A percentile compares a stretch with the other conserved stretches of the same genome.
phyloP scores from a whole-genome alignment of 2,797 vertebrate genomes.

The Phataginus tetradactyla region DNA sequence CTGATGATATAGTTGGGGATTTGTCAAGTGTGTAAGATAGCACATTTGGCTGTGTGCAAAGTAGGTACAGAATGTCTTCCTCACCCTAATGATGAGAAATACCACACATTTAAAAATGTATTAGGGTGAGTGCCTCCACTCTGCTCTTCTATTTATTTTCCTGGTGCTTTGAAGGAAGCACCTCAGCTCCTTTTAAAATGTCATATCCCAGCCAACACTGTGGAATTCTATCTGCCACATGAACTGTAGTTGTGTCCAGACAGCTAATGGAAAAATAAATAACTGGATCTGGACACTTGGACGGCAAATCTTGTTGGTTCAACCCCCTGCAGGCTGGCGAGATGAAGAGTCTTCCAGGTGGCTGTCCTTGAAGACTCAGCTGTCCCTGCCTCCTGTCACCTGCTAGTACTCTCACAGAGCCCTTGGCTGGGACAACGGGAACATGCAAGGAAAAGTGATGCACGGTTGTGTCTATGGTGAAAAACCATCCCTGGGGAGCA shows the following conservation, averaged over 20 bases:
- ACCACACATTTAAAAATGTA: constrained; percentile 65
- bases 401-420: not conserved
- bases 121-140: constrained; percentile 37
- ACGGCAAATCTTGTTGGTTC: not conserved
- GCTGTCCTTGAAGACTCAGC: not conserved
- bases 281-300: not conserved
- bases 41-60: constrained; percentile 75
- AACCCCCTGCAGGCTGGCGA: not conserved
- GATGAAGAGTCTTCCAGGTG: not conserved
- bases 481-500: not conserved
- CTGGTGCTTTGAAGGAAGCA: not conserved
- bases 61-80: constrained; percentile 64
- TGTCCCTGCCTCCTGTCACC: not conserved
- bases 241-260: not conserved
- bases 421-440: not conserved
- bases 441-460: not conserved
- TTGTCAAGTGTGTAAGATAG: constrained; percentile 76
- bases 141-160: constrained; percentile 46
- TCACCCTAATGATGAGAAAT: constrained; percentile 58
- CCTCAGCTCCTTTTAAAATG: constrained; percentile 21
- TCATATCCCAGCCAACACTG: not conserved
- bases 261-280: constrained; percentile 28
- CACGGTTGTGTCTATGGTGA: not conserved
- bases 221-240: not conserved
- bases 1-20: constrained; percentile 76